phyloP scores from a whole-genome alignment of 2,888 invertebrate species.

The Toxonevra muliebris region DNA sequence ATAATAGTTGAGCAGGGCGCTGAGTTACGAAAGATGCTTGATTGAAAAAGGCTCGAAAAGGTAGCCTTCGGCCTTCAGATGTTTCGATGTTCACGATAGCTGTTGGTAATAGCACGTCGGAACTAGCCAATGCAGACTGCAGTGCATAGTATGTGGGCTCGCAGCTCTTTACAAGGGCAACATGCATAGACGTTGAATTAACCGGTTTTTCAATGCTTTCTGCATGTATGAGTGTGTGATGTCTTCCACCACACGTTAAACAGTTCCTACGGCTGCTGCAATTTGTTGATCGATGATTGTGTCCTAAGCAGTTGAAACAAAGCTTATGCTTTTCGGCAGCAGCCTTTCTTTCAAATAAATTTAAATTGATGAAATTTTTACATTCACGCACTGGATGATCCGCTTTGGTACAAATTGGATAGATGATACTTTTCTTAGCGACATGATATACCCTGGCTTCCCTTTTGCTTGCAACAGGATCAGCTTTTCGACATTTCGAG shows the following conservation, averaged over 20 bases:
- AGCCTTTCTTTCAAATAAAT: background rate
- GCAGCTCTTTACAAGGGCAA: no score
- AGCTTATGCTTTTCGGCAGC: background rate
- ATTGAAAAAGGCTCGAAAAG: constrained; percentile 8
- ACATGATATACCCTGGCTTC: background rate
- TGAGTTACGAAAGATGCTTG: constrained; percentile 3
- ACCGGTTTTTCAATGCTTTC: no score
- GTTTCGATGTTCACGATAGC: no score
- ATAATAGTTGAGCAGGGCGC: constrained; percentile 1
- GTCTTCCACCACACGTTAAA: background rate
- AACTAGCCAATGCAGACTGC: no score
- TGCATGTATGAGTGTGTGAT: background rate
- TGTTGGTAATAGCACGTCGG: no score
- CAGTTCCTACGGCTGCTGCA: background rate
- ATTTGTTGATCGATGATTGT: constrained; percentile 1
- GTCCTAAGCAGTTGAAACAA: background rate
- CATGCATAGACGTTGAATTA: no score
- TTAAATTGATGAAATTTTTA: background rate
- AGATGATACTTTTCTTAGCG: background rate
- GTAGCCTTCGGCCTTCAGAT: no score
- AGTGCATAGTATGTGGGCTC: no score
- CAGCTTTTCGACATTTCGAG: background rate
- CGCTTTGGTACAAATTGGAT: background rate
- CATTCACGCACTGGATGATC: background rate
- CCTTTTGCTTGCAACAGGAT: background rate